Evolutionary conservation across 1,140 invertebrate genomes (phyloP), one percentile per base, ranked within the genome.

Genomic region (Polyergus mexicanus): DNA sequence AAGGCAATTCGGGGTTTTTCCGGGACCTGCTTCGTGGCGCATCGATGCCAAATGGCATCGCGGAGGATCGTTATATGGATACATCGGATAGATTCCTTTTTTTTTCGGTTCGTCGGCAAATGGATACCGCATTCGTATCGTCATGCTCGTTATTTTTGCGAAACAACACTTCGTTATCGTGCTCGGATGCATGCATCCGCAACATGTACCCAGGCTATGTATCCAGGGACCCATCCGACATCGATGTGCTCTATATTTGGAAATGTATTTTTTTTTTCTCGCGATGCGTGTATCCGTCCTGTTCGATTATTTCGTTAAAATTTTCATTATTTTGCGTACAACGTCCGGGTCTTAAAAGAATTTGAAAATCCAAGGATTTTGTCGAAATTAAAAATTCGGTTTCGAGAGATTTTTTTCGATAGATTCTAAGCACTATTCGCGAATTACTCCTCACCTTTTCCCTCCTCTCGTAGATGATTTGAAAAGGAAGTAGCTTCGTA

Each of bases 101-200:
- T 68, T 78, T 68, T 38, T 54, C 25, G 25, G 25, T 77, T 32
- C 62, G 3, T 51, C 38, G 25, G 25, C 51, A 56, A 81, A 81
- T 72, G 66, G 78, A 71, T 60, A 68, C 77, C 41, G n/a, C 44
- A 41, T 32, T 60, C 58, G 76, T n/a, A 51, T 54, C 63, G 78
- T 54, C 62, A 44, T 51, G 44, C 68, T 83, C 78, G 78, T 83
- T 83, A 83, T 83, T 74, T 83, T 72, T 22, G 28, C n/a, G 68
- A 83, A 60, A 83, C 68, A 60, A 58, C 54, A 74, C 78, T 83
- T 83, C 78, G 78, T 83, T 83, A 83, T 83, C 69, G 66, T 32
- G 54, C n/a, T 38, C 78, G 68, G 54, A 32, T 62, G 38, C 68
- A 32, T 72, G 68, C n/a, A 71, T 28, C 66, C 35, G 51, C 54